Percentiles rank a stretch among this genome's conserved stretches.
These are phyloP conservation scores for Larimichthys crocea DNA, from an alignment of 2,113 vertebrate species.

Conservation along the genomic window DNA sequence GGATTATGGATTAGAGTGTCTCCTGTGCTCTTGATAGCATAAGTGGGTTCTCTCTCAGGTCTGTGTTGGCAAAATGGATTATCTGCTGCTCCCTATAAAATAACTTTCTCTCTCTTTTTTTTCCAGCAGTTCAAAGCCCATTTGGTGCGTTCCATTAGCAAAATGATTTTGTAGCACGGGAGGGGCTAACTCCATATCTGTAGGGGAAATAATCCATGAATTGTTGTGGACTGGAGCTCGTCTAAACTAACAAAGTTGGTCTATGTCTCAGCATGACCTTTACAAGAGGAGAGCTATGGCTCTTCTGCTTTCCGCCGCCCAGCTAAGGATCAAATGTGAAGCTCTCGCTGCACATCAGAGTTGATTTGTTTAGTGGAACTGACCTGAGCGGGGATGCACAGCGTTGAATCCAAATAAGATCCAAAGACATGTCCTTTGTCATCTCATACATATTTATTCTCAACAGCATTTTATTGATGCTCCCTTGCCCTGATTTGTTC, in stretches of 20 bases:
- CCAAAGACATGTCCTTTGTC: slow-evolving; percentile 30
- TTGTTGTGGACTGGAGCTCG: slow-evolving; percentile 52
- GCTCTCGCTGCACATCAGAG: slow-evolving; percentile 37
- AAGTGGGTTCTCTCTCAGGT: slow-evolving; percentile 77
- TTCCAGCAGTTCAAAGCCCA: slow-evolving; percentile 56
- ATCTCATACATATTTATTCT: too few species aligned
- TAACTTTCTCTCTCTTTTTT: slow-evolving; percentile 63
- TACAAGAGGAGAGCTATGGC: slow-evolving; percentile 54
- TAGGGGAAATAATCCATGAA: slow-evolving; percentile 67
- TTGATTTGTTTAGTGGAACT: slow-evolving; percentile 58
- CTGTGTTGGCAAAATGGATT: slow-evolving; percentile 81
- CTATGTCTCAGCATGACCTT: slow-evolving; percentile 62
- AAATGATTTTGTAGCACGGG: slow-evolving; percentile 69
- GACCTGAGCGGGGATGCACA: slow-evolving; percentile 42
- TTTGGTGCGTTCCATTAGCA: slow-evolving; percentile 74
- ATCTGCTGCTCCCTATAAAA: slow-evolving; percentile 73
- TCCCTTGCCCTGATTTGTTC: too few species aligned
- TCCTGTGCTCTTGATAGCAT: slow-evolving; percentile 76
- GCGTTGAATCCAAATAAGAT: slow-evolving; percentile 66
- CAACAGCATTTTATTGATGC: too few species aligned
- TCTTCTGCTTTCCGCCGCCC: slow-evolving; percentile 49
- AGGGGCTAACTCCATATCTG: slow-evolving; percentile 57
- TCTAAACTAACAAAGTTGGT: slow-evolving; percentile 60
- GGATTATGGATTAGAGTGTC: slow-evolving; percentile 79
- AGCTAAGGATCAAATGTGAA: slow-evolving; percentile 52